These are phyloP conservation scores for Podarcis muralis DNA, from an alignment of 2,113 vertebrate genomes.

Conservation along the genomic window DNA sequence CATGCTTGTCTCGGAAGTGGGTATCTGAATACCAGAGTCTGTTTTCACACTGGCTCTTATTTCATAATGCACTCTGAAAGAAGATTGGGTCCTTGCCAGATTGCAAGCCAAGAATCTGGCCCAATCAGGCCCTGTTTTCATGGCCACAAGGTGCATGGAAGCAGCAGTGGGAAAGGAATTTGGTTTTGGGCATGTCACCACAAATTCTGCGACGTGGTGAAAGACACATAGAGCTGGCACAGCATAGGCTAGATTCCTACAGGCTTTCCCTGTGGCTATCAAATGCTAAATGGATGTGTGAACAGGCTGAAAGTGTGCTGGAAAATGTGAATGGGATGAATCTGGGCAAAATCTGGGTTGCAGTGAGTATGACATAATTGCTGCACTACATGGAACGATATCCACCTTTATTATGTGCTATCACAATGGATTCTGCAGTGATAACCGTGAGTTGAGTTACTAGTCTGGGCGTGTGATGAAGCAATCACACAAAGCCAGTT, in stretches of 20 bases:
- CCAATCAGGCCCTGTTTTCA: not conserved
- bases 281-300: not conserved
- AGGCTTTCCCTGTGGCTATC: not conserved
- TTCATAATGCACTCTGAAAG: not conserved
- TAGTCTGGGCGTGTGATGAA: not conserved
- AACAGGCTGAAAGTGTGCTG: not conserved
- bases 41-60: not conserved
- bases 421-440: not conserved
- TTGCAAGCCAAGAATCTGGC: not conserved
- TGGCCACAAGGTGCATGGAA: not conserved
- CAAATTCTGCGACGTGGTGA: not conserved
- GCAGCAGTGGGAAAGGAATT: not conserved
- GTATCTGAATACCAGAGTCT: not conserved
- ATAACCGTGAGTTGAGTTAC: not conserved
- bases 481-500: not conserved
- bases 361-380: no score
- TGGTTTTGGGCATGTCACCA: not conserved
- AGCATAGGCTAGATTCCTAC: not conserved
- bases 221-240: not conserved
- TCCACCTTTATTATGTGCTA: not conserved
- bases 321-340: not conserved
- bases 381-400: no score
- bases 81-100: not conserved
- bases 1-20: not conserved
- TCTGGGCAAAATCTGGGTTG: not conserved